These are phyloP conservation scores for Philotrypesis tridentata DNA, from an alignment of 1,140 invertebrate species.

Conservation along the genomic window DNA sequence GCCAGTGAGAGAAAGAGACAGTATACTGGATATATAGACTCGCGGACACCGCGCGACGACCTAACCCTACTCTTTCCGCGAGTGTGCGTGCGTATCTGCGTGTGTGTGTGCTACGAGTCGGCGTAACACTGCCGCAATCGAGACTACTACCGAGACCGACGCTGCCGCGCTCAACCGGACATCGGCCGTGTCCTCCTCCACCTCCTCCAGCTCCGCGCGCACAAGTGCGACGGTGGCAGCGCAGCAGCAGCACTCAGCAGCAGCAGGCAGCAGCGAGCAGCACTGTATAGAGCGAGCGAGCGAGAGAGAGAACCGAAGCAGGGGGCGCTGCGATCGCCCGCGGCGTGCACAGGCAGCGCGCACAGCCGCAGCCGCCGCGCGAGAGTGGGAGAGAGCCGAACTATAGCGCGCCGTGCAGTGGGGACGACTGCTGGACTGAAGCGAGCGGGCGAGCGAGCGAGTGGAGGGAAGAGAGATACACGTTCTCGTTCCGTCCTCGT, in stretches of 20 bases:
- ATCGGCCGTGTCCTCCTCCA: slow-evolving; percentile 16
- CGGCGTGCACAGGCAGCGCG: too few relatives aligned
- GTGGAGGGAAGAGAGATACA: slow-evolving; percentile 42
- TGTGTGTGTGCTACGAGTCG: slow-evolving; percentile 12
- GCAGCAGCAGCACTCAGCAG: too few relatives aligned
- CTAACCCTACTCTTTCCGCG: slow-evolving; percentile 23
- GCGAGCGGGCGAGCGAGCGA: neutral
- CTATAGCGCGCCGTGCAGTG: neutral
- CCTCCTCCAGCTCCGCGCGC: neutral
- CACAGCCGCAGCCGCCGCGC: neutral
- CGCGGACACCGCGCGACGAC: slow-evolving; percentile 14
- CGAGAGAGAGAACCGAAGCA: neutral
- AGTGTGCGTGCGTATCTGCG: neutral
- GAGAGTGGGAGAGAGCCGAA: neutral
- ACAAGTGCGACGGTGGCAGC: neutral
- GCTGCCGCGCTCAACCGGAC: slow-evolving; percentile 22
- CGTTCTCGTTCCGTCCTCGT: slow-evolving; percentile 37
- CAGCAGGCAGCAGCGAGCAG: too few relatives aligned
- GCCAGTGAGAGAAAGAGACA: too few relatives aligned
- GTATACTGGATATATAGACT: neutral
- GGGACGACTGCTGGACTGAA: neutral
- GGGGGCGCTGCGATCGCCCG: neutral
- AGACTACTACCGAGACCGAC: slow-evolving; percentile 10
- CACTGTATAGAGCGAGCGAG: neutral
- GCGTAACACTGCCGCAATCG: slow-evolving; percentile 9